Percentiles rank a stretch among this genome's conserved stretches.
Conservation (phyloP, 2,113 vertebrate species). For the Spermophilus dauricus region DNA sequence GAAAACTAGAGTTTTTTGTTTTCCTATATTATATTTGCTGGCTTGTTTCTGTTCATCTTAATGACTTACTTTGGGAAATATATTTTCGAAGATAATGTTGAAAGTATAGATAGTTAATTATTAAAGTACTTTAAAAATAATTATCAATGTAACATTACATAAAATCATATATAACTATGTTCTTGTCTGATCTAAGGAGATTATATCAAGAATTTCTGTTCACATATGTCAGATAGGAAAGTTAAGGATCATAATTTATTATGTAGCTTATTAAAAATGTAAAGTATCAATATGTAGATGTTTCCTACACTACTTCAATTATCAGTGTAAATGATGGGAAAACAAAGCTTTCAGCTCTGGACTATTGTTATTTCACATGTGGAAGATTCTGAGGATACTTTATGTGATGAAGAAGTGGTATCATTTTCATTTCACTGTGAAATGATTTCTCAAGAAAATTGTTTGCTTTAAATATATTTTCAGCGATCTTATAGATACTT, state of each 20-base stretch:
- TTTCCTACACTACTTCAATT: not conserved
- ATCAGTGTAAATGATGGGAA: not conserved
- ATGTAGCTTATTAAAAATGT: not conserved
- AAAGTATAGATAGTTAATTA: not conserved
- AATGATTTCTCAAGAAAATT: constrained; percentile 29
- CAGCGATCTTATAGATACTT: not conserved
- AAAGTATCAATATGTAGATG: not conserved
- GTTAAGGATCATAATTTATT: not conserved
- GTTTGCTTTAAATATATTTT: constrained; percentile 14
- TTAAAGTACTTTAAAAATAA: not conserved
- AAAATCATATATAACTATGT: not conserved
- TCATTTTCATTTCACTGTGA: not conserved
- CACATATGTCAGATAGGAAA: not conserved
- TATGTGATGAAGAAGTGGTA: not conserved
- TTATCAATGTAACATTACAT: not conserved
- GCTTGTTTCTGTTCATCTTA: constrained; percentile 29
- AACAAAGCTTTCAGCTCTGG: not conserved
- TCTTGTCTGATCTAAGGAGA: not conserved
- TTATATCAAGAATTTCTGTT: not conserved
- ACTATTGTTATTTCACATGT: not conserved
- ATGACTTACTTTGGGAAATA: not conserved
- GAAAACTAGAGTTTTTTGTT: not conserved
- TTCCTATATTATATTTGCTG: not conserved
- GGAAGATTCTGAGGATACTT: not conserved
- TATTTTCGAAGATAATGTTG: constrained; percentile 4